phyloP scores from a whole-genome alignment of 1,140 invertebrate species.

The Cherax destructor region DNA sequence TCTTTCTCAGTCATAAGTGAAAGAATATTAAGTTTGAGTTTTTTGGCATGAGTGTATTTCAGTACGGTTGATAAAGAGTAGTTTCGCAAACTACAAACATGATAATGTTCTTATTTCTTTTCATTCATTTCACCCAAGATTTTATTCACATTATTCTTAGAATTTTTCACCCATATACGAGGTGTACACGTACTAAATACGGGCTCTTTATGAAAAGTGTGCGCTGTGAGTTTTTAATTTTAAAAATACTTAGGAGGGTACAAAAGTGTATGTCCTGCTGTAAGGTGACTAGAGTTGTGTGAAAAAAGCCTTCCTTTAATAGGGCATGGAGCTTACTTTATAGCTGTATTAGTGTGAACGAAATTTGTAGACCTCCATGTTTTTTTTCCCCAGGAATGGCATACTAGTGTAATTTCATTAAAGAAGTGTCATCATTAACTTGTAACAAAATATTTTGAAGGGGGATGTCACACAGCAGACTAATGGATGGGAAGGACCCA shows the following conservation, averaged over 20 bases:
- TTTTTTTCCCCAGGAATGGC: not conserved
- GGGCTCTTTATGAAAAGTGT: constrained; percentile 62
- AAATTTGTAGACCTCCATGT: constrained; percentile 6
- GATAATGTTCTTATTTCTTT: constrained; percentile 13
- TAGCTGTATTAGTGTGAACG: not conserved
- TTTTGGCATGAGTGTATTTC: constrained; percentile 59
- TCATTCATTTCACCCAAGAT: constrained; percentile 62
- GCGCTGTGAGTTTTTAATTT: constrained; percentile 60
- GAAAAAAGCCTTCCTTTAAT: constrained; percentile 27
- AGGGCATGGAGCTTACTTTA: constrained; percentile 13
- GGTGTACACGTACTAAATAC: constrained; percentile 66
- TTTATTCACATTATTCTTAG: constrained; percentile 48
- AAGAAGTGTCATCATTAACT: constrained; percentile 32
- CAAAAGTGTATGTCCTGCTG: constrained; percentile 56
- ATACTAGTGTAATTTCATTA: not conserved
- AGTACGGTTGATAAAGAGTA: constrained; percentile 34
- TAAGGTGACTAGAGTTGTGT: constrained; percentile 42
- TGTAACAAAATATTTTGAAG: constrained; percentile 41
- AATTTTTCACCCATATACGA: constrained; percentile 53
- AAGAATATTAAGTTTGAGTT: constrained; percentile 40
- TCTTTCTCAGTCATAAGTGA: constrained; percentile 55
- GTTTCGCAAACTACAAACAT: constrained; percentile 40
- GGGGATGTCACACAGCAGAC: constrained; percentile 13
- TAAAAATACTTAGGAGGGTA: constrained; percentile 40
- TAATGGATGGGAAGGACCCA: constrained; percentile 23